These are phyloP conservation scores for Phymatocera aterrima DNA, from an alignment of 2,888 invertebrate species.

Conservation along the genomic window DNA sequence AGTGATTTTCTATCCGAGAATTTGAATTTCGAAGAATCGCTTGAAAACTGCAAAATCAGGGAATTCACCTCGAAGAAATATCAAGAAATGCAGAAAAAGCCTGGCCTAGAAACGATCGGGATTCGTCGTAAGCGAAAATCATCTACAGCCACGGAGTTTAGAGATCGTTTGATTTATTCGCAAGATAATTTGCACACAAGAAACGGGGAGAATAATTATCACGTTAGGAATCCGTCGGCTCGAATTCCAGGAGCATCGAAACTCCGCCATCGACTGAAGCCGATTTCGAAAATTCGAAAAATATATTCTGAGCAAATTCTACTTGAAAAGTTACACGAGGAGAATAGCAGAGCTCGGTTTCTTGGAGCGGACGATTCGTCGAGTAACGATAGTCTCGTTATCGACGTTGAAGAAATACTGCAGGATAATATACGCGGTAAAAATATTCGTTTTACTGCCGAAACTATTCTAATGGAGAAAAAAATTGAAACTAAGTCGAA, in stretches of 20 bases:
- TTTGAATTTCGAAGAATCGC: background rate
- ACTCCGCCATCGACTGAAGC: background rate
- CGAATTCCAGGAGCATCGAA: background rate
- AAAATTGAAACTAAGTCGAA: background rate
- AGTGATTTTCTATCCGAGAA: constrained; percentile 2
- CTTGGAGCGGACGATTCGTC: background rate
- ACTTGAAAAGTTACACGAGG: background rate
- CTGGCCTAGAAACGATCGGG: background rate
- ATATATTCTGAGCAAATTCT: constrained; percentile 1
- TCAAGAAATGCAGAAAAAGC: background rate
- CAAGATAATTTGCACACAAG: background rate
- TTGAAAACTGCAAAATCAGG: background rate
- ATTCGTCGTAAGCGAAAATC: constrained; percentile 17
- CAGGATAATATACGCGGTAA: constrained; percentile 16
- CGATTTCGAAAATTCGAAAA: background rate
- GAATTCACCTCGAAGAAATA: background rate
- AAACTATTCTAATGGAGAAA: constrained; percentile 18
- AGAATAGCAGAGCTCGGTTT: background rate
- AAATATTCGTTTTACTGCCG: background rate
- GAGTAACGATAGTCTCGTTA: constrained; percentile 8
- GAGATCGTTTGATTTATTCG: background rate
- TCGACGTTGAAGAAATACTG: constrained; percentile 6
- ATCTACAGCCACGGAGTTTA: background rate
- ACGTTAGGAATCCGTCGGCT: background rate
- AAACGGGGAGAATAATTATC: background rate